phyloP scores from a whole-genome alignment of 2,888 invertebrate species.

The Tiliacea citrago region DNA sequence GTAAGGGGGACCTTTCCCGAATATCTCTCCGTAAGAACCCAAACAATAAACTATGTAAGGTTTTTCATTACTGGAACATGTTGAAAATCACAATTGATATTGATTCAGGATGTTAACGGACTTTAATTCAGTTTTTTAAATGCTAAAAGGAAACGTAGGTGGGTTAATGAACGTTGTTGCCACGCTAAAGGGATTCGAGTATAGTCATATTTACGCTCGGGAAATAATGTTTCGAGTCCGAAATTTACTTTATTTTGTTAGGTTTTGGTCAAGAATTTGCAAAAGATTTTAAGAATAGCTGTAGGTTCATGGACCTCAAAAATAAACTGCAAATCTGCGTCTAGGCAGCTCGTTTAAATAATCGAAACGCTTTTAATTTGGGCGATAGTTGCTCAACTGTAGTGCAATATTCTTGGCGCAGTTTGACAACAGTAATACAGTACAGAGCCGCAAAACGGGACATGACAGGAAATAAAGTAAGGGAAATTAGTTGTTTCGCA shows the following conservation, averaged over 20 bases:
- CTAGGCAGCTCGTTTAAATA: conserved; percentile 39
- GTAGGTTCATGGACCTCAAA: neutral
- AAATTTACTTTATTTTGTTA: neutral
- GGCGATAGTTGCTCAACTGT: conserved; percentile 16
- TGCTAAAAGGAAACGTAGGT: too few species aligned
- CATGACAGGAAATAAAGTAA: neutral
- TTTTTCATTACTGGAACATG: too few species aligned
- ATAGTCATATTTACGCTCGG: neutral
- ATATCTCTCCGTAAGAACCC: too few species aligned
- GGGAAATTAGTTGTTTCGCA: neutral
- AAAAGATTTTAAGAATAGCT: conserved; percentile 1
- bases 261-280: conserved; percentile 3
- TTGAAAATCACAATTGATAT: too few species aligned
- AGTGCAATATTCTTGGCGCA: neutral
- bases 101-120: too few species aligned
- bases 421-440: neutral
- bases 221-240: neutral
- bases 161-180: too few species aligned
- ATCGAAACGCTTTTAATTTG: conserved; percentile 17
- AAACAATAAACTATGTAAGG: too few species aligned
- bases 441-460: neutral
- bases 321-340: conserved; percentile 10
- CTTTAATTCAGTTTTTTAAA: too few species aligned
- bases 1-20: neutral
- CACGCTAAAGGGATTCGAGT: too few species aligned